Percentiles rank a stretch among this genome's conserved stretches.
phyloP scores from a whole-genome alignment of 2,888 invertebrate genomes.

The Caenorhabditis doughertyi region DNA sequence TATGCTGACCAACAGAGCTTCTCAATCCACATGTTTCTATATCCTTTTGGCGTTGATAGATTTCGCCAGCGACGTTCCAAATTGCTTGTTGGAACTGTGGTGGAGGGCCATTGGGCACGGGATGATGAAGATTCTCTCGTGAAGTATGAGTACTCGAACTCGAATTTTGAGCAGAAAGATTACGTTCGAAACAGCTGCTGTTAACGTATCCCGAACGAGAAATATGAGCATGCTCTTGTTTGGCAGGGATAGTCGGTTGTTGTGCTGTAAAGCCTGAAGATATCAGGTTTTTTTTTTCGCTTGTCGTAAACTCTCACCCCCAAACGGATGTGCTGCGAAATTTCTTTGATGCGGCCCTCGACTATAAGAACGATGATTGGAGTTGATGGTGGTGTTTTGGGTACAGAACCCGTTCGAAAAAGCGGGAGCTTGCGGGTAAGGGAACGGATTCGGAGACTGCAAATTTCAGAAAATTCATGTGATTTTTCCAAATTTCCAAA shows the following conservation, averaged over 20 bases:
- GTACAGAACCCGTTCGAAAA: neutral
- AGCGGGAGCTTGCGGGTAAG: neutral
- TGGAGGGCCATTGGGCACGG: neutral
- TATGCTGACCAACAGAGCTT: neutral
- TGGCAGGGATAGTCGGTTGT: neutral
- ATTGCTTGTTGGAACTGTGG: slow-evolving; percentile 28
- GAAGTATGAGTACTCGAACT: slow-evolving; percentile 2
- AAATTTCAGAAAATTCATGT: neutral
- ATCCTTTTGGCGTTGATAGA: slow-evolving; percentile 51
- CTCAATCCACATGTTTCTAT: slow-evolving; percentile 31
- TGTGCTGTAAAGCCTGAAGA: slow-evolving; percentile 17
- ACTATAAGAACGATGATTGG: slow-evolving; percentile 39
- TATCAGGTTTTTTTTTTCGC: neutral
- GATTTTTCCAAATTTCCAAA: neutral
- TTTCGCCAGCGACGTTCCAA: slow-evolving; percentile 52
- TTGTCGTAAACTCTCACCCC: slow-evolving; percentile 2
- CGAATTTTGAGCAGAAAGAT: neutral
- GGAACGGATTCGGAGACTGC: slow-evolving; percentile 44
- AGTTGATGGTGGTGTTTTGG: neutral
- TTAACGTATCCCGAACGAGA: slow-evolving; percentile 3
- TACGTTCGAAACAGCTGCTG: slow-evolving; percentile 2
- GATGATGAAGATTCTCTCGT: neutral
- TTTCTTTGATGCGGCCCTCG: slow-evolving; percentile 23
- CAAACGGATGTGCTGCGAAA: neutral
- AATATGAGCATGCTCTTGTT: slow-evolving; percentile 14